A percentile compares a stretch with the other conserved stretches of the same genome.
phyloP scores from a whole-genome alignment of 2,888 invertebrate genomes.

The Sinhomidia bicolor region DNA sequence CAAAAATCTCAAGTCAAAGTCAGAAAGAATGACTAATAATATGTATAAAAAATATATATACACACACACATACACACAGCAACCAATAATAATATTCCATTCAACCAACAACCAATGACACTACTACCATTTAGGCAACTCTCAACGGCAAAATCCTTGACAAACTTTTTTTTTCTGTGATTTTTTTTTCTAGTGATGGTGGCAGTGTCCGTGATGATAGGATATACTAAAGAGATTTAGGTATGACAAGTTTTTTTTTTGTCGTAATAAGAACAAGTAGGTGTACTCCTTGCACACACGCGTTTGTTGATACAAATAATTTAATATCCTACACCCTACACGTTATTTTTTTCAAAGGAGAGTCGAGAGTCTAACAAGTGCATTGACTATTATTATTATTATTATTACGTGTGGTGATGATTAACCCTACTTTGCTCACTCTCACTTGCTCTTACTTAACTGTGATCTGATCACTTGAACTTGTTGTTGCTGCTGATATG shows the following conservation, averaged over 20 bases:
- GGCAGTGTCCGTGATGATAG: conserved; percentile 24
- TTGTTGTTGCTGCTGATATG: too few relatives aligned
- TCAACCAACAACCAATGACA: not conserved
- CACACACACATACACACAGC: not conserved
- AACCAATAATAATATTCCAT: too few relatives aligned
- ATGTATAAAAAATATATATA: too few relatives aligned
- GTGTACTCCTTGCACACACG: not conserved
- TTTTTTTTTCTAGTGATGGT: not conserved
- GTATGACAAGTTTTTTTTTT: conserved; percentile 14
- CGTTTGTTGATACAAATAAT: not conserved
- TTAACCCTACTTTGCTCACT: not conserved
- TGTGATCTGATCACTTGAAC: too few relatives aligned
- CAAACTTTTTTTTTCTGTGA: conserved; percentile 29
- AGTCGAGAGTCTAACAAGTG: not conserved
- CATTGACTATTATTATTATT: conserved; percentile 33
- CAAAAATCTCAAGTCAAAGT: conserved; percentile 14
- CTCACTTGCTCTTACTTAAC: conserved; percentile 24
- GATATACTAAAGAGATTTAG: not conserved
- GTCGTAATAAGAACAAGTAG: not conserved
- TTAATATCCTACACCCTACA: conserved; percentile 59
- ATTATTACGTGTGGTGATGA: too few relatives aligned
- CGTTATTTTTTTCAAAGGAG: conserved; percentile 15
- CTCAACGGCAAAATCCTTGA: conserved; percentile 59
- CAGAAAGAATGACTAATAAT: conserved; percentile 21
- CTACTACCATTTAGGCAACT: conserved; percentile 9